A percentile compares a stretch with the other conserved stretches of the same genome.
Conservation (phyloP, 2,888 invertebrate genomes). For the Trichogramma dendrolimi region DNA sequence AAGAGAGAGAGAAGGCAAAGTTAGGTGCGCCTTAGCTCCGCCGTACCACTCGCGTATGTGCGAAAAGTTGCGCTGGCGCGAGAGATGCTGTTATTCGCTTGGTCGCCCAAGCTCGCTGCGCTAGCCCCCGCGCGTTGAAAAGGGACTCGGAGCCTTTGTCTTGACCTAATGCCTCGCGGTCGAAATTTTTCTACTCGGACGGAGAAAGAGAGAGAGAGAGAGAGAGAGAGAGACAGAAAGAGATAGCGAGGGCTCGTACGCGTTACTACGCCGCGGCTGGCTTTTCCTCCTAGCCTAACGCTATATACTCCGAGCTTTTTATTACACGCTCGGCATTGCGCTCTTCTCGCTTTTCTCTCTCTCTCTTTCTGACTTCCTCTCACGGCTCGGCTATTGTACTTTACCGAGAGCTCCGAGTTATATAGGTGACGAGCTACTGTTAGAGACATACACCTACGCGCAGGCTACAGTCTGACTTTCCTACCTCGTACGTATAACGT, state of each 20-base stretch:
- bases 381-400: not conserved
- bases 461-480: too few species aligned
- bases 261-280: not conserved
- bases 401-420: too few species aligned
- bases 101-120: conserved; percentile 15
- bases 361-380: conserved; percentile 1
- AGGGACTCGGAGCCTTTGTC: conserved; percentile 16
- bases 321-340: conserved; percentile 11
- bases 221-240: too few species aligned
- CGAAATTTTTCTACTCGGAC: conserved; percentile 13
- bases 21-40: too few species aligned
- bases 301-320: conserved; percentile 16
- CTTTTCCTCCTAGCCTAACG: conserved; percentile 13
- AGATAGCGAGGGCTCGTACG: too few species aligned
- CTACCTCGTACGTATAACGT: too few species aligned
- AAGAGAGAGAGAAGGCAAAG: too few species aligned
- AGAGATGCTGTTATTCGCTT: conserved; percentile 25
- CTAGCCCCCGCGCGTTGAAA: not conserved
- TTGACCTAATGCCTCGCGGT: conserved; percentile 19
- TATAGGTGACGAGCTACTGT: too few species aligned
- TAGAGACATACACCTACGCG: too few species aligned
- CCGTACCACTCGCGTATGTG: not conserved
- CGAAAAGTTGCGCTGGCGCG: conserved; percentile 3
- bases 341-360: conserved; percentile 14
- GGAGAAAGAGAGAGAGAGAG: not conserved